Conservation (phyloP, 1,140 invertebrate species). For the Phortica variegata region DNA sequence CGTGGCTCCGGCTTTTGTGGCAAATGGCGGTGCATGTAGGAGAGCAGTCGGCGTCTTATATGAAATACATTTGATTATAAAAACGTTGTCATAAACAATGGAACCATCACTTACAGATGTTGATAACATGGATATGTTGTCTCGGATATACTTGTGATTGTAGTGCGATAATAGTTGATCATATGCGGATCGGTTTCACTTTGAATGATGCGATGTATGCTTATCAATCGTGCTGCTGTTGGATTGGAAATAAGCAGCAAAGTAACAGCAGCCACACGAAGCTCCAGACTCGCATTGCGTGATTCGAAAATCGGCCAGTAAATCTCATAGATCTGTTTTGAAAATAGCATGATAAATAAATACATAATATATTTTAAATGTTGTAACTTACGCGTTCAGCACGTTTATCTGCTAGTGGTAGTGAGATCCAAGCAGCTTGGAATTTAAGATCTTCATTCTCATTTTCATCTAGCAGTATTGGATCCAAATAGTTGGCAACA, state of each 20-base stretch:
- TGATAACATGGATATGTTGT: conserved; percentile 67
- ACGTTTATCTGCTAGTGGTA: conserved; percentile 59
- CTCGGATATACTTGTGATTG: conserved; percentile 67
- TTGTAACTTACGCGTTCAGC: conserved; percentile 59
- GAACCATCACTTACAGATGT: conserved; percentile 59
- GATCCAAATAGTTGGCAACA: conserved; percentile 65
- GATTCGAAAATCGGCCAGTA: conserved; percentile 73
- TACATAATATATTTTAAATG: not conserved
- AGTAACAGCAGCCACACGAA: conserved; percentile 66
- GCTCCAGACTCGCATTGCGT: conserved; percentile 66
- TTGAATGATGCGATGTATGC: conserved; percentile 69
- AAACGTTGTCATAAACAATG: not conserved
- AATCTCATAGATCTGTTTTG: conserved; percentile 63
- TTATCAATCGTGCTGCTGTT: conserved; percentile 65
- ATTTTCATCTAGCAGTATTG: conserved; percentile 59
- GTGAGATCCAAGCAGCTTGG: conserved; percentile 64
- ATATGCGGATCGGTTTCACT: conserved; percentile 65
- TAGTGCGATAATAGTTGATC: conserved; percentile 72
- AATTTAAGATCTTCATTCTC: conserved; percentile 62
- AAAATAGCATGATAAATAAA: not conserved
- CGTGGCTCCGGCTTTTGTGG: conserved; percentile 57
- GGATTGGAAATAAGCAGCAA: conserved; percentile 65
- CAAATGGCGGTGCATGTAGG: conserved; percentile 63
- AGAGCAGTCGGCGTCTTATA: conserved; percentile 61
- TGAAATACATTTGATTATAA: not conserved